These are phyloP conservation scores for Agelastica alni DNA, from an alignment of 2,888 invertebrate genomes.

Conservation along the genomic window DNA sequence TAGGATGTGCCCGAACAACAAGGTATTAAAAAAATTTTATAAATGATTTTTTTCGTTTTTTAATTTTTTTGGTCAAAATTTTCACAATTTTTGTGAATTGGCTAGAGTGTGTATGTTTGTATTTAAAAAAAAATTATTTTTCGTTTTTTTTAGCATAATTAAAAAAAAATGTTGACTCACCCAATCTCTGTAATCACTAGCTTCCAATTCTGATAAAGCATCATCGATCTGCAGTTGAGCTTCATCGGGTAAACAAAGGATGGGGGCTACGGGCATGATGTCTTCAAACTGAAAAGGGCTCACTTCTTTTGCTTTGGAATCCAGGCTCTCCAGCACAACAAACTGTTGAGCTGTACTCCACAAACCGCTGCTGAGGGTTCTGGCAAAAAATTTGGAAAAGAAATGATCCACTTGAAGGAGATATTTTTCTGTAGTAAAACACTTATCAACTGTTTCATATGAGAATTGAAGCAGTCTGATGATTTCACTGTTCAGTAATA, in stretches of 20 bases:
- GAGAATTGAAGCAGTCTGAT: slow-evolving; percentile 64
- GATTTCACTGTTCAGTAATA: slow-evolving; percentile 58
- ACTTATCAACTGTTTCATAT: slow-evolving; percentile 63
- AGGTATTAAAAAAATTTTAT: no score
- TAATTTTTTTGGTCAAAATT: no score
- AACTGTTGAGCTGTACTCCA: slow-evolving; percentile 50
- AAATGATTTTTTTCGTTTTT: no score
- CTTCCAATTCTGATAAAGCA: slow-evolving; percentile 85
- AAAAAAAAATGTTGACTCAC: slow-evolving; percentile 60
- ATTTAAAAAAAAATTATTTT: no score
- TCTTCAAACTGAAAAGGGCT: slow-evolving; percentile 62
- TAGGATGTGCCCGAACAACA: no score
- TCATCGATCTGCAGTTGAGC: slow-evolving; percentile 83
- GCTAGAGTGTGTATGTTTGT: no score
- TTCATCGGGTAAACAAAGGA: slow-evolving; percentile 72
- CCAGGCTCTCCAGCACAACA: slow-evolving; percentile 33
- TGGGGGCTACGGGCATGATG: slow-evolving; percentile 67
- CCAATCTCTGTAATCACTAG: slow-evolving; percentile 90
- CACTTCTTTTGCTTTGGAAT: slow-evolving; percentile 22
- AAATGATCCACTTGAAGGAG: slow-evolving; percentile 68
- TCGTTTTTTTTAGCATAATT: no score
- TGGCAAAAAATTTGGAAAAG: slow-evolving; percentile 65
- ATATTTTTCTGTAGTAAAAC: slow-evolving; percentile 60
- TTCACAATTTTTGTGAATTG: no score
- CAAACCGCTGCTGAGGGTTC: slow-evolving; percentile 54